Conservation (phyloP, 1,140 invertebrate genomes). For the Apocrypta bakeri region DNA sequence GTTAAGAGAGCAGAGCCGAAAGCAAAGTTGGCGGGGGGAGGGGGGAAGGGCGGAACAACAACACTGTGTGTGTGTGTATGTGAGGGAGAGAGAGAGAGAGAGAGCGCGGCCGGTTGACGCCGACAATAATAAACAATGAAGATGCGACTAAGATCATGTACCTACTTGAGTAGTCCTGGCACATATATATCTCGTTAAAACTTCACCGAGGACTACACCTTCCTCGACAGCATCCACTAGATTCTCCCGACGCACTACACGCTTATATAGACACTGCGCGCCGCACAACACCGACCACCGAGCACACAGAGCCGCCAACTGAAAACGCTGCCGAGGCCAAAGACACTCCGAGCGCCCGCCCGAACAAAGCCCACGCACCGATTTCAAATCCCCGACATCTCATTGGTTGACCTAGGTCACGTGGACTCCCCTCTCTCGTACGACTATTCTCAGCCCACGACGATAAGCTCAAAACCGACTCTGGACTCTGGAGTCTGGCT, state of each 20-base stretch:
- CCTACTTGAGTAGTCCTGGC: conserved; percentile 63
- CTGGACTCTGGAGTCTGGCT: too few relatives aligned
- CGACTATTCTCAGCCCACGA: conserved; percentile 23
- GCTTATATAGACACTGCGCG: conserved; percentile 25
- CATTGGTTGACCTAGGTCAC: conserved; percentile 67
- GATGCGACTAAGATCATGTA: conserved; percentile 11
- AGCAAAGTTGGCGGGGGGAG: not conserved
- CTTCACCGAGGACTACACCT: not conserved
- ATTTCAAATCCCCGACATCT: conserved; percentile 69
- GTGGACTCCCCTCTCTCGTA: conserved; percentile 55
- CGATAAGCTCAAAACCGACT: too few relatives aligned
- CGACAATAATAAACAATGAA: conserved; percentile 47
- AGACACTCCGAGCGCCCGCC: conserved; percentile 58
- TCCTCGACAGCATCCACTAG: not conserved
- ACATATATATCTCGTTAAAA: conserved; percentile 60
- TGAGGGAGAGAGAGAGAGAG: not conserved
- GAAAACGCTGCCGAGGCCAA: conserved; percentile 69
- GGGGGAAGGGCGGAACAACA: not conserved
- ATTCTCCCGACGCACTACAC: conserved; percentile 13
- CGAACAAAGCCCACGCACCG: conserved; percentile 74
- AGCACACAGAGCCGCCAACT: conserved; percentile 73
- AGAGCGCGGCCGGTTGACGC: not conserved
- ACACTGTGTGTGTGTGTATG: not conserved
- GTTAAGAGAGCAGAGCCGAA: not conserved
- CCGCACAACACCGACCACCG: conserved; percentile 65